phyloP scores from a whole-genome alignment of 1,140 invertebrate species.

The Cydia splendana region DNA sequence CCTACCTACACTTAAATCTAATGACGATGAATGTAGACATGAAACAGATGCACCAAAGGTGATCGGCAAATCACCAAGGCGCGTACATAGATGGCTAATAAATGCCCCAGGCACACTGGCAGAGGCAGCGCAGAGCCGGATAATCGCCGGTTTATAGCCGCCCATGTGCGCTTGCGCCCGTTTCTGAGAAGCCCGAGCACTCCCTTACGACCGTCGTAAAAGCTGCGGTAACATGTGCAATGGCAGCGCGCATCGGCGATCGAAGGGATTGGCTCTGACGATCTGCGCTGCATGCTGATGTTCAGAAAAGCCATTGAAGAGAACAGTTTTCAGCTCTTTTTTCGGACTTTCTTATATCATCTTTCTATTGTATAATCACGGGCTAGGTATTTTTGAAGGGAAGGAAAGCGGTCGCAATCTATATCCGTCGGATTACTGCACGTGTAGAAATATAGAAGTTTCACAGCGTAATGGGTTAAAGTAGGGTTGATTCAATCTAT shows the following conservation, averaged over 20 bases:
- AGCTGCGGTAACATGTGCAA: conserved; percentile 64
- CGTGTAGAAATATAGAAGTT: too few species aligned
- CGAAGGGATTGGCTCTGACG: neutral
- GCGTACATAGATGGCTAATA: conserved; percentile 45
- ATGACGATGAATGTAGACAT: neutral
- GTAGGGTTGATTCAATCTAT: too few species aligned
- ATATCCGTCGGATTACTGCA: too few species aligned
- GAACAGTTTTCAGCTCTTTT: too few species aligned
- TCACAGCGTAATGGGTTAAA: too few species aligned
- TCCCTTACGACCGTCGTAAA: conserved; percentile 59
- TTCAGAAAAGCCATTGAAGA: too few species aligned
- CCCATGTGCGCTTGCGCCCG: conserved; percentile 53
- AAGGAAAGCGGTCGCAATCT: too few species aligned
- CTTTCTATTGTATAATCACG: too few species aligned
- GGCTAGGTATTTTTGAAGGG: too few species aligned
- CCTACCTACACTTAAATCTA: neutral
- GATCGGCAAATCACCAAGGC: conserved; percentile 32
- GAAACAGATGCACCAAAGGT: conserved; percentile 22
- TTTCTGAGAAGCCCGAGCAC: conserved; percentile 58
- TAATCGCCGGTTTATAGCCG: conserved; percentile 59
- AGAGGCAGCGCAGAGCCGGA: conserved; percentile 44
- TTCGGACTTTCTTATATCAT: too few species aligned
- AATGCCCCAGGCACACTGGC: conserved; percentile 34
- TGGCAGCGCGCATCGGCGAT: conserved; percentile 37
- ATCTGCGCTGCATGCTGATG: conserved; percentile 28